Conservation (phyloP, 2,888 invertebrate genomes). For the Agriotes lineatus region DNA sequence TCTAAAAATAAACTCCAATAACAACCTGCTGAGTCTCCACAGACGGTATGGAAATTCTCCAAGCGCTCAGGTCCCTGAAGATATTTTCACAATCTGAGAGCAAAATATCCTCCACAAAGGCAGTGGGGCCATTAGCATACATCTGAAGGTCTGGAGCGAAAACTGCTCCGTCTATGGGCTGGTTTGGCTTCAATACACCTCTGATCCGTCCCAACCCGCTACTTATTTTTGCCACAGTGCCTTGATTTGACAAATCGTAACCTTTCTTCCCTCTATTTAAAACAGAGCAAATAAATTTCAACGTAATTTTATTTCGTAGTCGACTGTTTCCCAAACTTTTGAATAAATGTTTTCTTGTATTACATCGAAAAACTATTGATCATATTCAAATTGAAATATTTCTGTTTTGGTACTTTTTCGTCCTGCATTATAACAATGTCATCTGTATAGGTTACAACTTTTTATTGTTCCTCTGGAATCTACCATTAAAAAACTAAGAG, state of each 20-base stretch:
- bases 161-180: constrained; percentile 67
- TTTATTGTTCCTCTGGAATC: too few species aligned
- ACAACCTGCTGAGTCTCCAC: constrained; percentile 65
- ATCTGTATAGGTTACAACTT: too few species aligned
- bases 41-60: constrained; percentile 74
- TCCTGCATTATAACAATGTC: too few species aligned
- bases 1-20: neutral
- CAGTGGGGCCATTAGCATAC: constrained; percentile 56
- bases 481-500: too few species aligned
- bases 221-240: constrained; percentile 63
- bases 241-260: constrained; percentile 52
- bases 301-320: too few species aligned
- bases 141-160: constrained; percentile 58
- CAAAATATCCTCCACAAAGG: constrained; percentile 60
- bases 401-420: too few species aligned
- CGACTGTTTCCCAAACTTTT: too few species aligned
- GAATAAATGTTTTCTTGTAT: too few species aligned
- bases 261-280: constrained; percentile 53
- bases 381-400: too few species aligned
- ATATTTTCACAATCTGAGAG: constrained; percentile 66
- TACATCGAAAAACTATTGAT: too few species aligned
- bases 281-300: too few species aligned
- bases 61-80: constrained; percentile 74
- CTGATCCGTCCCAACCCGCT: constrained; percentile 74
- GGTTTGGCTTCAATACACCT: constrained; percentile 71